phyloP scores from a whole-genome alignment of 2,113 vertebrate species.

The Marcusenius ussheri region DNA sequence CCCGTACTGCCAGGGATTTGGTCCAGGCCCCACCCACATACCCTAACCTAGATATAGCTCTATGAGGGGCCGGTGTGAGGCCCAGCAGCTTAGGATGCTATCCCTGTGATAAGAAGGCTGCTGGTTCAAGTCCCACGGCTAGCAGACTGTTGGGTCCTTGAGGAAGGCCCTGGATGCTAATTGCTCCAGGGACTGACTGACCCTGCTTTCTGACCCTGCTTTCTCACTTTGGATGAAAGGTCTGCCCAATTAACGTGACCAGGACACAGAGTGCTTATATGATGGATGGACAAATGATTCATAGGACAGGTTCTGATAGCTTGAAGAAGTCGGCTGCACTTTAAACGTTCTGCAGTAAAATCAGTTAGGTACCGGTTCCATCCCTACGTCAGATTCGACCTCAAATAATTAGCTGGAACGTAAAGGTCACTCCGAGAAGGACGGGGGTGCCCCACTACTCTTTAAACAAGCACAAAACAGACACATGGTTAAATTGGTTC shows the following conservation, averaged over 20 bases:
- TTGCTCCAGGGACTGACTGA: not conserved
- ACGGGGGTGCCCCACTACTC: not conserved
- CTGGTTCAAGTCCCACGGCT: not conserved
- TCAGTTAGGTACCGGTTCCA: not conserved
- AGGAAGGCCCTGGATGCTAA: not conserved
- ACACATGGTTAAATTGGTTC: not conserved
- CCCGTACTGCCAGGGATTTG: not conserved
- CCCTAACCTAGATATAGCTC: not conserved
- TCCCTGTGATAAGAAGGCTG: not conserved
- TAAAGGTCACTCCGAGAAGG: not conserved
- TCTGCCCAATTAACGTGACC: not conserved
- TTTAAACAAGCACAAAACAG: not conserved
- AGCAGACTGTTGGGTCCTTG: not conserved
- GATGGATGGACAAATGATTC: not conserved
- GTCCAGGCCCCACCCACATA: not conserved
- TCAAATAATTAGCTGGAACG: not conserved
- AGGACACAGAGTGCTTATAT: not conserved
- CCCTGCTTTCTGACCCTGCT: not conserved
- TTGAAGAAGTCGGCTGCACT: not conserved
- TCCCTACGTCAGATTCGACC: not conserved
- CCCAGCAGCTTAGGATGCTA: not conserved
- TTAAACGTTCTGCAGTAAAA: not conserved
- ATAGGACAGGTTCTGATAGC: not conserved
- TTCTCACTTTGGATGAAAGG: not conserved
- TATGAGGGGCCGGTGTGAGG: not conserved